Percentiles rank a stretch among this genome's conserved stretches.
Evolutionary conservation across 2,888 invertebrate species (phyloP).

Genomic region (Polydrusus tereticollis): DNA sequence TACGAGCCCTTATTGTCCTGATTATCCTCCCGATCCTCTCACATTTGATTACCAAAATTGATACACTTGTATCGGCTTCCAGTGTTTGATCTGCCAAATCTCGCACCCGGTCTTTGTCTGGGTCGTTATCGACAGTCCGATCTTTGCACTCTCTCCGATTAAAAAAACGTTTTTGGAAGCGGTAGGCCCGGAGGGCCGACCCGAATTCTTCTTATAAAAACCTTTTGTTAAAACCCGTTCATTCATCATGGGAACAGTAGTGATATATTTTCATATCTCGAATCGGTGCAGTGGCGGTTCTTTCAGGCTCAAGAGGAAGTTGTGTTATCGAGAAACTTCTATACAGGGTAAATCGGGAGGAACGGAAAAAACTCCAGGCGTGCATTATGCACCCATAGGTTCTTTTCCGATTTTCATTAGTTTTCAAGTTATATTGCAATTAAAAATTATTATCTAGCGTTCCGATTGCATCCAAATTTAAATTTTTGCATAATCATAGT

Average conservation of each 20-base stretch:
- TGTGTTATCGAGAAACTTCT: no score
- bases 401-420: no score
- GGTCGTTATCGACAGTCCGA: slow-evolving; percentile 22
- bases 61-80: slow-evolving; percentile 30
- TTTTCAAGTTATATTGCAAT: no score
- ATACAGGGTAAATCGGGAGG: no score
- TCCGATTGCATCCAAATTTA: no score
- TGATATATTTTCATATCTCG: slow-evolving; percentile 12
- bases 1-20: background rate
- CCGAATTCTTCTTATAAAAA: slow-evolving; percentile 31
- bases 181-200: slow-evolving; percentile 30
- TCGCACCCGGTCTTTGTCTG: slow-evolving; percentile 40
- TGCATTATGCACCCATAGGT: no score
- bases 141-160: slow-evolving; percentile 42
- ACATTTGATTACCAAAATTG: slow-evolving; percentile 33
- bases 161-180: slow-evolving; percentile 37
- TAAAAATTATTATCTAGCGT: no score
- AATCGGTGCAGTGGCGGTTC: background rate
- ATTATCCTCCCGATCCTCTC: slow-evolving; percentile 8
- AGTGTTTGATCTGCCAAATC: slow-evolving; percentile 38
- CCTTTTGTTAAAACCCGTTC: slow-evolving; percentile 44
- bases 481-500: no score
- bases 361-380: no score
- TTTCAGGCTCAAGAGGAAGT: no score
- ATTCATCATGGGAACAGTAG: slow-evolving; percentile 46